Percentiles rank a stretch among this genome's conserved stretches.
Conservation (phyloP, 2,797 vertebrate species). For the Enteromius afrohamiltoni region DNA sequence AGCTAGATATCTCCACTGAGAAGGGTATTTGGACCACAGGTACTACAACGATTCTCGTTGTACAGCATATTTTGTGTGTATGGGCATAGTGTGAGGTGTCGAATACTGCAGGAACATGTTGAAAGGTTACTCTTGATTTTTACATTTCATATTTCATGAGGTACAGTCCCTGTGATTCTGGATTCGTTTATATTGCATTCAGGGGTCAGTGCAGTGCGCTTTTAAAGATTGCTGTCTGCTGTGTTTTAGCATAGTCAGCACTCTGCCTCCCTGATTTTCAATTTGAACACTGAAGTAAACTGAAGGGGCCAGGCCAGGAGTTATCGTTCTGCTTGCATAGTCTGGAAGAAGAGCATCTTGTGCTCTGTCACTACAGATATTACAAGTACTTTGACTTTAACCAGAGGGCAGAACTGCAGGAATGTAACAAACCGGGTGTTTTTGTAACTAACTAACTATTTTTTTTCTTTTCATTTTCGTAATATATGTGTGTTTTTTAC, state of each 20-base stretch:
- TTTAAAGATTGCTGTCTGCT: conserved; percentile 49
- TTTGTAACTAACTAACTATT: not conserved
- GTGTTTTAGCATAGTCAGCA: conserved; percentile 56
- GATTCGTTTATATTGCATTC: conserved; percentile 31
- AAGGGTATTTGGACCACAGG: not conserved
- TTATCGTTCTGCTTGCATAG: conserved; percentile 53
- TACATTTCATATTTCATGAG: conserved; percentile 36
- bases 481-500: conserved; percentile 46
- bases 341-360: conserved; percentile 52
- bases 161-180: conserved; percentile 32
- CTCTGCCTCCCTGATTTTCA: conserved; percentile 50
- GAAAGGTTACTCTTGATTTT: conserved; percentile 30
- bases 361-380: conserved; percentile 48
- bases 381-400: conserved; percentile 42
- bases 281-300: conserved; percentile 47
- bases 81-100: not conserved
- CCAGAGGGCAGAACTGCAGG: conserved; percentile 18
- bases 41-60: not conserved
- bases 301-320: conserved; percentile 47
- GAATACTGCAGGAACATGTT: conserved; percentile 8
- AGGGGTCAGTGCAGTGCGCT: conserved; percentile 20
- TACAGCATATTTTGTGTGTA: not conserved
- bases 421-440: conserved; percentile 15
- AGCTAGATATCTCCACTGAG: not conserved
- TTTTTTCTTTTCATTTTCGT: conserved; percentile 37